These are phyloP conservation scores for Fregata magnificens DNA, from an alignment of 2,113 vertebrate species.

Conservation along the genomic window DNA sequence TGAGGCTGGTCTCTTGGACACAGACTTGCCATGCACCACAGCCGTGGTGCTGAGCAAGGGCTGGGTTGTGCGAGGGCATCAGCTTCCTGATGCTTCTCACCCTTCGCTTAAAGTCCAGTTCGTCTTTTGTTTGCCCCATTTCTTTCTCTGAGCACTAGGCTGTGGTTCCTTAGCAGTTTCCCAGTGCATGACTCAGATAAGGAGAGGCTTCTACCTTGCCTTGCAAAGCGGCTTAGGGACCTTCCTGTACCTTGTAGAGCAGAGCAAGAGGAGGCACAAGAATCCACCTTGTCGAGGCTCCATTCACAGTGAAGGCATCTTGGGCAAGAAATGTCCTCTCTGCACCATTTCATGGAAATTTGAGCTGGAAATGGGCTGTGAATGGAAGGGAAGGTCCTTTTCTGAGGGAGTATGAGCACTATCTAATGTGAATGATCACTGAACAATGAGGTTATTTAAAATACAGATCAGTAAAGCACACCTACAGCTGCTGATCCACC, in stretches of 20 bases:
- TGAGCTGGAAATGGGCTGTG: neutral
- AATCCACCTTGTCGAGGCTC: neutral
- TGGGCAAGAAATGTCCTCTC: neutral
- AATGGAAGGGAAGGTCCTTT: neutral
- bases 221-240: neutral
- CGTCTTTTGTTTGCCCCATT: neutral
- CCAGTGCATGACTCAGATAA: neutral
- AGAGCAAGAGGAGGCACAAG: neutral
- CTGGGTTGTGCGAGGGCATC: rapidly evolving
- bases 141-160: neutral
- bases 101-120: neutral
- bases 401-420: neutral
- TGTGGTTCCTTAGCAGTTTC: neutral
- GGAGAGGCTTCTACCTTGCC: neutral
- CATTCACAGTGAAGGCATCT: neutral
- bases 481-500: neutral
- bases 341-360: neutral
- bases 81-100: neutral
- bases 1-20: neutral
- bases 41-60: neutral
- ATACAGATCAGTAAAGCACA: neutral
- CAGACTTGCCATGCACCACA: neutral
- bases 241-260: neutral
- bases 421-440: neutral
- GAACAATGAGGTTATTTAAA: neutral